phyloP scores from a whole-genome alignment of 2,888 invertebrate genomes.

The Epinotia brunnichana region DNA sequence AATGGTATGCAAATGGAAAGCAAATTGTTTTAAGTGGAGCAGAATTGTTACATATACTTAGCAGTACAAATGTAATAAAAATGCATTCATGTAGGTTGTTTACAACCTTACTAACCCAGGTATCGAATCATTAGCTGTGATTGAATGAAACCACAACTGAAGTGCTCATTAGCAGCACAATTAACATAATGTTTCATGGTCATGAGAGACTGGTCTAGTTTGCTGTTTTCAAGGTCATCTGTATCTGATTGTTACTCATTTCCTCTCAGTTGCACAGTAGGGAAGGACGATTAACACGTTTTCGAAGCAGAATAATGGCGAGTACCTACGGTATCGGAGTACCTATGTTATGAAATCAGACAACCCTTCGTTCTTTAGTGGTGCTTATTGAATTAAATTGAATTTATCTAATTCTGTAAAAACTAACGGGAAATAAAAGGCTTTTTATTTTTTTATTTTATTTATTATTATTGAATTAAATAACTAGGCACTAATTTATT shows the following conservation, averaged over 20 bases:
- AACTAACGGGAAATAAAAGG: no score
- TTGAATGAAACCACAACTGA: slow-evolving; percentile 54
- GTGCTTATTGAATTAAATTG: no score
- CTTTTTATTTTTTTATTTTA: no score
- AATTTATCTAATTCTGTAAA: no score
- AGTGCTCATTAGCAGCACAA: slow-evolving; percentile 65
- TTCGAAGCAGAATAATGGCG: not conserved
- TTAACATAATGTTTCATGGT: slow-evolving; percentile 69
- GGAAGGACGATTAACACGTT: slow-evolving; percentile 14
- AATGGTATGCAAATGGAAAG: slow-evolving; percentile 7
- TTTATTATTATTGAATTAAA: no score
- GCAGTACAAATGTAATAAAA: not conserved
- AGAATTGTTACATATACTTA: not conserved
- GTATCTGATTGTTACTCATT: slow-evolving; percentile 53
- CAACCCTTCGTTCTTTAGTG: no score
- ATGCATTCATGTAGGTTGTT: not conserved
- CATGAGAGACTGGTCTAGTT: slow-evolving; percentile 50
- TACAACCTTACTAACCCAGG: slow-evolving; percentile 1
- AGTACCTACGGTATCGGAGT: not conserved
- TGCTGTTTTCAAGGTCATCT: slow-evolving; percentile 40
- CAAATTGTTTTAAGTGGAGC: slow-evolving; percentile 21
- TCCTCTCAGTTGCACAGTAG: slow-evolving; percentile 45
- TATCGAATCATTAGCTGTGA: slow-evolving; percentile 53
- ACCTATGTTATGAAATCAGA: no score
- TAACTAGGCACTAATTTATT: no score